Conservation (phyloP, 1,140 invertebrate genomes). For the Eurosta solidaginis region DNA sequence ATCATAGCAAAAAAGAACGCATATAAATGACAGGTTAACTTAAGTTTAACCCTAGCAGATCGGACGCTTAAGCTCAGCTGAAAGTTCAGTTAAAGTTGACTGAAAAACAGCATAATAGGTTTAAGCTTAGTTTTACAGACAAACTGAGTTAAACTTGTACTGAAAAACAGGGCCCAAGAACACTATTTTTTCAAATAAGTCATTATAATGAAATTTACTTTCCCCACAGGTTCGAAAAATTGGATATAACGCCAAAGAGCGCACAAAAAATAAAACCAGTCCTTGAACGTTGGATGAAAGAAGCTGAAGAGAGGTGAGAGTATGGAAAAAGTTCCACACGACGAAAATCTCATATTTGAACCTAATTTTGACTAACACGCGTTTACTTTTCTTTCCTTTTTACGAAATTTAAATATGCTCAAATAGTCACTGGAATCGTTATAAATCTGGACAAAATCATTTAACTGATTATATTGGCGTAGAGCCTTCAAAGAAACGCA, state of each 20-base stretch:
- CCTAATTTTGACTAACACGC: background rate
- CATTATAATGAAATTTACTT: background rate
- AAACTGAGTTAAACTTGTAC: too few species aligned
- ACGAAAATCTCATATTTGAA: conserved; percentile 38
- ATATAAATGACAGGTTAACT: too few species aligned
- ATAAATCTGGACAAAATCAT: conserved; percentile 88
- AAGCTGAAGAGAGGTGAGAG: conserved; percentile 93
- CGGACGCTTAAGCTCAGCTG: too few species aligned
- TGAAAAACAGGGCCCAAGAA: too few species aligned
- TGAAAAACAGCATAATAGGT: too few species aligned
- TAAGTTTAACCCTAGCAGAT: too few species aligned
- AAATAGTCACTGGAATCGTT: conserved; percentile 68
- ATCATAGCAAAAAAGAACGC: too few species aligned
- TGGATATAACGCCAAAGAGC: conserved; percentile 99
- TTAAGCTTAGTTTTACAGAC: too few species aligned
- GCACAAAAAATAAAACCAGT: conserved; percentile 99
- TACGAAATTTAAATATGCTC: background rate
- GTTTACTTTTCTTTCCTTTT: conserved; percentile 30
- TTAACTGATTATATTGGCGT: conserved; percentile 94
- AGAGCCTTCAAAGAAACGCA: conserved; percentile 95
- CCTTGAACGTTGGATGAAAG: conserved; percentile 96
- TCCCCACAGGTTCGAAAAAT: conserved; percentile 90
- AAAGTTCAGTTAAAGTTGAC: too few species aligned
- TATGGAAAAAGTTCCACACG: conserved; percentile 58
- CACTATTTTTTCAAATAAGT: background rate